Conservation (phyloP, 2,888 invertebrate species). For the Leucoma salicis region DNA sequence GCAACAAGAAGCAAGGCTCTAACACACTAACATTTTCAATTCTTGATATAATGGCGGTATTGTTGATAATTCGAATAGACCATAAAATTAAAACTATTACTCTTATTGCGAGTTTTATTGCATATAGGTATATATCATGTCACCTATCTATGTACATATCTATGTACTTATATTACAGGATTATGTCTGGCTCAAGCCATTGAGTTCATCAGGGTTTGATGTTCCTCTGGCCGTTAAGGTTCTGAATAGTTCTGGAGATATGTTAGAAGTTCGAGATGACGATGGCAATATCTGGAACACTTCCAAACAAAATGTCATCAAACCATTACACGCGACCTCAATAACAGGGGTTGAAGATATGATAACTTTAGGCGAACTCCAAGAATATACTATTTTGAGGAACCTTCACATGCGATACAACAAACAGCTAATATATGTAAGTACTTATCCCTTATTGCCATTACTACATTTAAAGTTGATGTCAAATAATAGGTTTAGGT, state of each 20-base stretch:
- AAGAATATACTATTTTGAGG: slow-evolving; percentile 95
- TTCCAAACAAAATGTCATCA: slow-evolving; percentile 83
- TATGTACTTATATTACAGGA: slow-evolving; percentile 73
- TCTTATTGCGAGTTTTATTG: no score
- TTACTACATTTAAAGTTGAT: no score
- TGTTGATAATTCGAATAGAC: not conserved
- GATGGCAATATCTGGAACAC: slow-evolving; percentile 88
- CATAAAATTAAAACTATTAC: no score
- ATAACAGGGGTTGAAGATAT: slow-evolving; percentile 95
- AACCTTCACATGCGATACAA: slow-evolving; percentile 95
- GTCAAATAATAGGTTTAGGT: no score
- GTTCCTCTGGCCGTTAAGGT: slow-evolving; percentile 93
- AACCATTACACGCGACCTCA: slow-evolving; percentile 90
- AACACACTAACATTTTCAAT: no score
- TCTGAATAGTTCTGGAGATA: slow-evolving; percentile 87
- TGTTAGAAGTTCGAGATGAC: slow-evolving; percentile 91
- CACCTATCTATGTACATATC: no score
- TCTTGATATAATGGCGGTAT: no score
- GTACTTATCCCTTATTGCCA: slow-evolving; percentile 45
- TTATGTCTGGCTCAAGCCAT: slow-evolving; percentile 93
- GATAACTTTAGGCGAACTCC: slow-evolving; percentile 96
- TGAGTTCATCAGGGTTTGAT: slow-evolving; percentile 87
- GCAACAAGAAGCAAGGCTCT: no score
- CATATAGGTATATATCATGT: no score
- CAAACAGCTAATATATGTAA: slow-evolving; percentile 95